Evolutionary conservation across 2,113 vertebrate species (phyloP).

Genomic region (Calypte anna): DNA sequence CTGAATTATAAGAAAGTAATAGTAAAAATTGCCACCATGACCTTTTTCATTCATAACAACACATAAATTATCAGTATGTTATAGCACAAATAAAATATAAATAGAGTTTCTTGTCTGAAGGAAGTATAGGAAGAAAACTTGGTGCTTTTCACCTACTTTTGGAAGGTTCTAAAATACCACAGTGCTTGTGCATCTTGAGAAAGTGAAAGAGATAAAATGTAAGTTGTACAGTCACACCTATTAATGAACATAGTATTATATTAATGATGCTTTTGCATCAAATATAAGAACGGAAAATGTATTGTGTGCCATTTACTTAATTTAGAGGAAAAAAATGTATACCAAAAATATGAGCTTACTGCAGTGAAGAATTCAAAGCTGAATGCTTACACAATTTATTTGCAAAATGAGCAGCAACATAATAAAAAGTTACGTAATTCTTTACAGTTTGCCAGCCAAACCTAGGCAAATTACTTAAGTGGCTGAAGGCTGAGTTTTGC

Average conservation of each 20-base stretch:
- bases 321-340: neutral
- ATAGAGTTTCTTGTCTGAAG: neutral
- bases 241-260: neutral
- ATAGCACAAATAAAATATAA: neutral
- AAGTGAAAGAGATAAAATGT: neutral
- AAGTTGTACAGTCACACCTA: neutral
- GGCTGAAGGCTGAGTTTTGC: neutral
- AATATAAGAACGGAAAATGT: neutral
- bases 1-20: neutral
- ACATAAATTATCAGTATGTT: neutral
- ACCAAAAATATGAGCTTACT: constrained; percentile 2
- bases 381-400: neutral
- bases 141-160: constrained; percentile 8
- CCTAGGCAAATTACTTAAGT: neutral
- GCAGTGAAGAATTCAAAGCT: neutral
- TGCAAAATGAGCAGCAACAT: constrained; percentile 4
- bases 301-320: neutral
- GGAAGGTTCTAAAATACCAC: neutral
- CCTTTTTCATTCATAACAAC: neutral
- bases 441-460: neutral
- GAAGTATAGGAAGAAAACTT: neutral
- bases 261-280: neutral
- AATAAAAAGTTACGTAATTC: neutral
- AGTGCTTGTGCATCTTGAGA: neutral
- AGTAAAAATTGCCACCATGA: neutral